Evolutionary conservation across 2,113 vertebrate genomes (phyloP), one percentile per base, ranked within the genome.

Genomic region (Hemicordylus capensis): DNA sequence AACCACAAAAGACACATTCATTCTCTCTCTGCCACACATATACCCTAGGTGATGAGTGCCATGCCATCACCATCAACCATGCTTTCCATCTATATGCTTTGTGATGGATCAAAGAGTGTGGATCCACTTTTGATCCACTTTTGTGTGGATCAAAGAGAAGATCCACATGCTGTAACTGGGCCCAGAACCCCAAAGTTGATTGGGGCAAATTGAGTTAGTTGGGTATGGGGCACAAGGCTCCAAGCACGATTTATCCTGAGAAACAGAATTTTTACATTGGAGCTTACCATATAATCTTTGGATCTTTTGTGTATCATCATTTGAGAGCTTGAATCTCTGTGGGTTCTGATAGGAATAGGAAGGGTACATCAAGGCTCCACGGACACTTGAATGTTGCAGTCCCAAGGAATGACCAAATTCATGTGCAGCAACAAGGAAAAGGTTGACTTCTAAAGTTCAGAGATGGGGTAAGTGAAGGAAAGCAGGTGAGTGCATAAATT

Each of bases 341-440:
- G 90, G 2, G 26, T 77, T 75, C 1, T 2, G 77, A 0, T 75
- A 17, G 85, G 76, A 92, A 79, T 98, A 98, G 15, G 89, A 96
- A 1, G 98, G 97, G 85, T 94, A 97, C 98, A 98, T 98, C 82
- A 98, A 93, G 2, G 97, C 96, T 1, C 92, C 80, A 6, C 94
- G 95, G 74, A 96, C 93, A 58, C 93, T 94, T 1, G 98, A 98
- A 89, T 98, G 98, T 17, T 86, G 90, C 59, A 98, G 90, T 34
- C 98, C 98, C 92, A 98, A 88, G 77, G 97, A 96, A 56, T 98
- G 98, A 31, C 98, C 98, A 87, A 98, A 95, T 90, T 98, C 97
- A 81, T 98, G 98, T 75, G 96, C 95, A 54, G 97, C 97, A 69
- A 96, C 94, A 28, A 94, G 80, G 34, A 96, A 92, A 24, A 98